Base-by-base conservation (phyloP, 2,888 invertebrate species). In the Torymus aiolomorphi region DNA sequence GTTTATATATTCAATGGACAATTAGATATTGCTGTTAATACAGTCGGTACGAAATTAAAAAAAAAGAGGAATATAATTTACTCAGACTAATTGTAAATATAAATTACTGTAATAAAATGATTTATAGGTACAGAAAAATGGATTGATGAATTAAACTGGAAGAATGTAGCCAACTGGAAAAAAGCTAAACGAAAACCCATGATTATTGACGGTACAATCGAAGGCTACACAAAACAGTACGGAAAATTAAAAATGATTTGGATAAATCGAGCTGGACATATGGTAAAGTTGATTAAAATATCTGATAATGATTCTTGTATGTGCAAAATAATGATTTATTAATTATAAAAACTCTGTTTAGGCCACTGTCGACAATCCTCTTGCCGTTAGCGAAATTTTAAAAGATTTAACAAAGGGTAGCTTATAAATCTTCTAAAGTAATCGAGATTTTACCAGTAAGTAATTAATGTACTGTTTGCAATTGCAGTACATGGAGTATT, bases 1-100 rank as follows among this genome's bases (percentile, higher is more conserved):
- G 92, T 96, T 0, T 92, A 92, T 51, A 94, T 96, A 24, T 94
- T 95, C 87, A 95, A 94, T 83, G 96, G 96, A 54, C 96, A 97
- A 86, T 91, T 97, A 80, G 97, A 97, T 89, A 92, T 97, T 18
- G 96, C 97, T 85, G 96, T 96, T 81, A 94, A 95, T 85, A 96
- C 96, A 24, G 93, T 95, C 82, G 97, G 96, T 56, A 18, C 49
- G 2, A 65, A 16, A 51, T 14, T 67, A 1, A 24, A 16, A 24
- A n/a, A 95, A 24, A 2, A 24, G 24, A 2, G 24, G 3, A 24
- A 3, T 24, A 24, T 24, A 24, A 24, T 24, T 24, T 24, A 24
- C 3, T 24, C 2, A 2, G 3, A 24, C 3, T 24, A 24, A 24
- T 24, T 24, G 24, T 24, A 24, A 24, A 24, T 24, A 3, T 24